These are phyloP conservation scores for Mus caroli DNA, from an alignment of 2,797 vertebrate genomes.

Conservation along the genomic window DNA sequence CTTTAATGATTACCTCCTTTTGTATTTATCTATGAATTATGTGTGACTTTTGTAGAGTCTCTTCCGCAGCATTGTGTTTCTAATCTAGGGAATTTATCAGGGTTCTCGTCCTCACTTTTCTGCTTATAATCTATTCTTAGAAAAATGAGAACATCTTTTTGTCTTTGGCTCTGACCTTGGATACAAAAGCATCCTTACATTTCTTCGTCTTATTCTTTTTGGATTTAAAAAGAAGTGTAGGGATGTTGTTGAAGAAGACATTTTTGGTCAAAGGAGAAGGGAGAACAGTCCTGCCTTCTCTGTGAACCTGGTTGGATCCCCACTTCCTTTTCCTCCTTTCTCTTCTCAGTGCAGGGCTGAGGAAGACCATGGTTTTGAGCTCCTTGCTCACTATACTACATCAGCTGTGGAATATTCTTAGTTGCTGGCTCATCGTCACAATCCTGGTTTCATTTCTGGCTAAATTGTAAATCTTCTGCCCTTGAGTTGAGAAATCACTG, in stretches of 20 bases:
- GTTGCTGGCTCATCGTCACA: neutral
- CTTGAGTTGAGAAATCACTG: conserved; percentile 14
- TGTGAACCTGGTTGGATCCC: neutral
- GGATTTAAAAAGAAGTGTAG: conserved; percentile 33
- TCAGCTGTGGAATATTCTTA: neutral
- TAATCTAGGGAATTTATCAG: conserved; percentile 41
- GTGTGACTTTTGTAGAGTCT: neutral
- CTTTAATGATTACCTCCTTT: conserved; percentile 55
- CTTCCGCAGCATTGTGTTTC: conserved; percentile 49
- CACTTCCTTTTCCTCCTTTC: neutral
- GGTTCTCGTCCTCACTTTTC: neutral
- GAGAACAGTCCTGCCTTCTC: neutral
- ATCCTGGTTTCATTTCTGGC: neutral
- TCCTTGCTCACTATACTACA: neutral
- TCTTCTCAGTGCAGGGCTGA: neutral
- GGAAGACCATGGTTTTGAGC: neutral
- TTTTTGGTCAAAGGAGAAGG: neutral
- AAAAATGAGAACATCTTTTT: conserved; percentile 22
- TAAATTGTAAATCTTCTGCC: conserved; percentile 17
- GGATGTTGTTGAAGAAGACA: neutral
- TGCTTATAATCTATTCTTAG: conserved; percentile 57
- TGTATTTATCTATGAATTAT: conserved; percentile 56
- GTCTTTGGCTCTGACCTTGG: conserved; percentile 39
- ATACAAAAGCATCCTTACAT: conserved; percentile 27
- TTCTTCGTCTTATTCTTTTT: neutral